Evolutionary conservation across 2,888 invertebrate species (phyloP).

Genomic region (Myopa tessellatipennis): DNA sequence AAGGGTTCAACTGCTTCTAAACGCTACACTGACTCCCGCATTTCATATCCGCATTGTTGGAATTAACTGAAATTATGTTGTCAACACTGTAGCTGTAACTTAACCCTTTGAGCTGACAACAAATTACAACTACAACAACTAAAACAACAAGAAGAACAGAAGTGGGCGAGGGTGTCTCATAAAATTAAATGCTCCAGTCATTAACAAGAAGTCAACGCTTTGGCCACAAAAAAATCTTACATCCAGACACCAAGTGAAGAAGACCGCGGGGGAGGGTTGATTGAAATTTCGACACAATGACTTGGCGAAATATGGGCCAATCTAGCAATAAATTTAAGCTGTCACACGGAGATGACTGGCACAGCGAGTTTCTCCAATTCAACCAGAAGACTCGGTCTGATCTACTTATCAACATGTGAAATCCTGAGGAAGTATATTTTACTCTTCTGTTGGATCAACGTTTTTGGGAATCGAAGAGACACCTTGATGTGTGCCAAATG

Average conservation of each 20-base stretch:
- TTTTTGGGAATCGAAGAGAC: not conserved
- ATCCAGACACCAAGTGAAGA: not conserved
- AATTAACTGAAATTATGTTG: conserved; percentile 46
- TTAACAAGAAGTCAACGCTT: conserved; percentile 53
- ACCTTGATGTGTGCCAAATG: conserved; percentile 4
- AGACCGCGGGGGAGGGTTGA: not conserved
- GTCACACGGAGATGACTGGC: conserved; percentile 57
- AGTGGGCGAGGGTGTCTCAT: conserved; percentile 36
- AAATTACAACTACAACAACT: conserved; percentile 19
- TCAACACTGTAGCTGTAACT: conserved; percentile 47
- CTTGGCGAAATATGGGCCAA: conserved; percentile 61
- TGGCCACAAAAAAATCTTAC: conserved; percentile 17
- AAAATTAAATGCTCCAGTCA: conserved; percentile 49
- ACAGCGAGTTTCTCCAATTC: conserved; percentile 3
- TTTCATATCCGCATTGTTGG: conserved; percentile 31
- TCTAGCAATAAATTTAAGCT: conserved; percentile 61
- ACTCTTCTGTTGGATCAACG: too few species aligned
- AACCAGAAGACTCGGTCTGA: not conserved
- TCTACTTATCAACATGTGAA: not conserved
- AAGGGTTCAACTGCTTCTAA: not conserved
- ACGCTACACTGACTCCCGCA: conserved; percentile 43
- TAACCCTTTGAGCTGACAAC: conserved; percentile 40
- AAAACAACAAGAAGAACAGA: conserved; percentile 22
- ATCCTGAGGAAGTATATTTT: not conserved
- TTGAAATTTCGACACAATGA: conserved; percentile 55